Evolutionary conservation across 1,140 invertebrate genomes (phyloP), one percentile per base, ranked within the genome.

Genomic region (Drosophila albomicans): DNA sequence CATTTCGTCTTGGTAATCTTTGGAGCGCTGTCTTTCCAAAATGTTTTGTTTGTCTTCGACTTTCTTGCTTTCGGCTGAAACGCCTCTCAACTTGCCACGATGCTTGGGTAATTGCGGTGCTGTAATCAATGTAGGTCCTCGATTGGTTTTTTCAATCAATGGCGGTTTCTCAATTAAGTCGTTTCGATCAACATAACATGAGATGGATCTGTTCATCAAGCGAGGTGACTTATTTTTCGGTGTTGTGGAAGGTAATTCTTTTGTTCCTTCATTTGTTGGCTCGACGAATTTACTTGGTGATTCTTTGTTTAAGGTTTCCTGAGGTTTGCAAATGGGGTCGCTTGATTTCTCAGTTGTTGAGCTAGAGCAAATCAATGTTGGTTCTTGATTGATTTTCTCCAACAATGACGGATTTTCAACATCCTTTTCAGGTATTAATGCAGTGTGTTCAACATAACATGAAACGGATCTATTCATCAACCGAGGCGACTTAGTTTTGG

Each of bases 61-160:
- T 25, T 64, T 48, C 25, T 32, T 48, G 16, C n/a, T 58, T 32
- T 51, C 45, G 1, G 78, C 75, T 10, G 80, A 88, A 4, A 91
- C 69, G 5, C 81, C 89, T 16, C 84, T 72, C 3, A 70, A 25
- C 25, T 87, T 91, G 3, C 87, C 85, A 1, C 81, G 81, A 6
- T 45, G 20, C 35, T 67, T 75, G 1, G 85, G 78, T 43, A 92
- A 61, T 38, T 46, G 43, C 10, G 91, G 88, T 5, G 91, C 56
- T 5, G 71, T 61, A 43, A 92, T 86, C 5, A 92, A 13, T 1
- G 7, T 30, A 10, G 82, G 90, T 20, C 51, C 56, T 2, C 70
- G 65, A 1, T 5, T 13, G 1, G 28, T 7, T n/a, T 43, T 49
- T 3, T 25, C 20, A 25, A 54, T 56, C 11, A 38, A 38, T 38